Base-by-base conservation (phyloP, 2,113 vertebrate genomes). In the Scartelaos histophorus region DNA sequence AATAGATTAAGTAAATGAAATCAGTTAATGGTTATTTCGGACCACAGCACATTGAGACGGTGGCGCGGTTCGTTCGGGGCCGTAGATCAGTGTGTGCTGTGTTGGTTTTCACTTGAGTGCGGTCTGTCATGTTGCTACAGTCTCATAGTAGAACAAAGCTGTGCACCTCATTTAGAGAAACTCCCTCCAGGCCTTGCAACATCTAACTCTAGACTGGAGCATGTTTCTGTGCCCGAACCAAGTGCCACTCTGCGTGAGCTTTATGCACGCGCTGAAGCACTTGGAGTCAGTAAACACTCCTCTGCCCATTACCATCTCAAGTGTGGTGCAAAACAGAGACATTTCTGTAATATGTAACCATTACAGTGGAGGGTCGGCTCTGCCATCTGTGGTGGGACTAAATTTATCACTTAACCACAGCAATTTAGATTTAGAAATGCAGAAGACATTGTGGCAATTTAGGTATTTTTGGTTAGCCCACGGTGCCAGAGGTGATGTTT, bases 181-280 rank as follows among this genome's bases (percentile, higher is more conserved):
- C 51, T 25, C 74, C 78, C 49, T 12, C 1, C 5, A 60, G 80
- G 69, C 62, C 64, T 77, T 76, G 67, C 73, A 83, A 68, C 76
- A 71, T 64, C 67, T 24, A 58, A 25, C 56, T 58, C 56, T 83
- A 74, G 34, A 70, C 68, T 69, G 79, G 67, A 82, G 66, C 81
- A 34, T 71, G 25, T 80, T 84, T 77, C 76, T 70, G 81, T 82
- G 76, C 85, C 73, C 88, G 84, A 88, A 84, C 85, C 75, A 65
- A 82, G 58, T 80, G 88, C 88, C 88, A 82, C 78, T 6, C 19
- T 67, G 45, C 66, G 66, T 25, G 46, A 67, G 49, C 25, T 82
- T 81, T 79, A 79, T 82, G 70, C 66, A 74, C 66, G 74, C 34
- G 80, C 77, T 86, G 67, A 75, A 67, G 81, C 74, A 79, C 66